Base-by-base conservation (phyloP, 2,797 vertebrate species). In the Esox masquinongy region DNA sequence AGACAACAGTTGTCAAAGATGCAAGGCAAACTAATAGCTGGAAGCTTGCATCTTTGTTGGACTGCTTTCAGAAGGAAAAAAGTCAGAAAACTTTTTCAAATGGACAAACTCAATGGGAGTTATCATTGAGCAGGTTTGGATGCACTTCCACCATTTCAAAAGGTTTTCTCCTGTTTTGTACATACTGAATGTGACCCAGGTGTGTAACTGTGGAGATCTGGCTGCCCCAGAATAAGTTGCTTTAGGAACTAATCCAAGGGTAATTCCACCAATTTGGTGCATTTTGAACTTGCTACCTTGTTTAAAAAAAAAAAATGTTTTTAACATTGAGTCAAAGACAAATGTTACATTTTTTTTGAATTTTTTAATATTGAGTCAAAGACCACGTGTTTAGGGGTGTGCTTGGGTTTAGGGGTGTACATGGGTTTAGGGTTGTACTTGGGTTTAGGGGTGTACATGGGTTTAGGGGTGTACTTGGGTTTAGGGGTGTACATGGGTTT, bases 1-100 rank as follows among this genome's bases (percentile, higher is more conserved):
- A 89, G 90, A 88, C 80, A 89, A 77, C 80, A 75, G 29, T 34
- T 77, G 75, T n/a, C 15, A 14, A 74, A 73, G 80, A 78, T 72
- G 78, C 79, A 74, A 53, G 59, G 59, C 63, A 76, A 68, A 29
- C 29, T 26, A 70, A 75, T 17, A 22, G 15, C n/a, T 16, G 50
- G 73, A 63, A 22, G 50, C 31, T 39, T 43, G n/a, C 24, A 51
- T 49, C 36, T 64, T 26, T 11, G 43, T 7, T 43, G 22, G 24
- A 34, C n/a, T 14, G 22, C 56, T 4, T 61, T 61, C 70, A 53
- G 39, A 24, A 31, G 49, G 14, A 26, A 17, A 61, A 61, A 61
- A 12, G 22, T n/a, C 9, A 22, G 56, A 24, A 61, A 61, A 61
- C 22, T 2, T 61, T 61, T 61, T 61, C 24, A 61, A 61, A 61